These are phyloP conservation scores for Gerris buenoi DNA, from an alignment of 1,140 invertebrate species.

Conservation along the genomic window DNA sequence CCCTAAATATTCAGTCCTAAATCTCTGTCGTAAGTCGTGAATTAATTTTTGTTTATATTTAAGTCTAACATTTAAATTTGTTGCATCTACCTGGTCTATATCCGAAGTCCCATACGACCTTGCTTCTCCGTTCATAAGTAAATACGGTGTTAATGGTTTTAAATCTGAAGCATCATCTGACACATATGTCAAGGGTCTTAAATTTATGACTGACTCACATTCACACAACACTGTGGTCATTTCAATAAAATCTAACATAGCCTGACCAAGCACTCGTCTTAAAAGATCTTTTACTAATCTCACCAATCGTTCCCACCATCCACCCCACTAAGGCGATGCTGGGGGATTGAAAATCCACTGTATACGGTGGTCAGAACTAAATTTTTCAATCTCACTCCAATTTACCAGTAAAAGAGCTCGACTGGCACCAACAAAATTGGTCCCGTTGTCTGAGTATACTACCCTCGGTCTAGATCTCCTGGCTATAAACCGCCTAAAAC, in stretches of 20 bases:
- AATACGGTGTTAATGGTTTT: constrained; percentile 15
- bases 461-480: constrained; percentile 23
- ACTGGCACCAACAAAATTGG: constrained; percentile 24
- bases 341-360: constrained; percentile 25
- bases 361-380: not conserved
- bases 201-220: constrained; percentile 26
- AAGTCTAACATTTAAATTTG: too few species aligned
- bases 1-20: too few species aligned
- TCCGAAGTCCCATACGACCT: too few species aligned
- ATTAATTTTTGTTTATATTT: too few species aligned
- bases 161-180: constrained; percentile 22
- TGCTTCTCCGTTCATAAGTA: constrained; percentile 18
- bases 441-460: constrained; percentile 31
- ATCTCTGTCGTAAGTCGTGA: too few species aligned
- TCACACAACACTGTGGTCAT: constrained; percentile 27
- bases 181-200: constrained; percentile 27
- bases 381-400: constrained; percentile 15
- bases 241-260: constrained; percentile 23
- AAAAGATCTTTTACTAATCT: constrained; percentile 17
- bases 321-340: constrained; percentile 25
- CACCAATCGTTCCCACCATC: constrained; percentile 19
- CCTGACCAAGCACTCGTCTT: constrained; percentile 12
- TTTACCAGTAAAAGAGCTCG: constrained; percentile 16
- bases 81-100: too few species aligned
- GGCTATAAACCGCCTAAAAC: constrained; percentile 25